These are phyloP conservation scores for Scaptomyza flava DNA, from an alignment of 2,888 invertebrate species.

Conservation along the genomic window DNA sequence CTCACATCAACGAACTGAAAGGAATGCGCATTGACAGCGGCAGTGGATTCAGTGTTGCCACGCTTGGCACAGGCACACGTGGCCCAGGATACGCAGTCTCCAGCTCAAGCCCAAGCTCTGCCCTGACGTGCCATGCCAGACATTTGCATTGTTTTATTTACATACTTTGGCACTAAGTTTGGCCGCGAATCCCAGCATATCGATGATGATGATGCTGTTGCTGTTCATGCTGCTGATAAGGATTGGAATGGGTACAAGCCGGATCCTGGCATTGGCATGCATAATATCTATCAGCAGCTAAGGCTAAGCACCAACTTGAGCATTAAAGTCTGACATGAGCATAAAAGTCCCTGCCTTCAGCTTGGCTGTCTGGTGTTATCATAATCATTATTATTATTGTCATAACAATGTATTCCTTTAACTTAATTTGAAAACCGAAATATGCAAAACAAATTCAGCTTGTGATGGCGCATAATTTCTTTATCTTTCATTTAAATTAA, in stretches of 20 bases:
- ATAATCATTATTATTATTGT: conserved; percentile 52
- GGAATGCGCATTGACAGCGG: conserved; percentile 73
- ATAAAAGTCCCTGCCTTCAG: not conserved
- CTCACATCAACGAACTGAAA: conserved; percentile 79
- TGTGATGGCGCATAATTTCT: conserved; percentile 67
- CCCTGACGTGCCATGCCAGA: conserved; percentile 40
- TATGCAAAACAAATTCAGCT: conserved; percentile 66
- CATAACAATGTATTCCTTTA: conserved; percentile 36
- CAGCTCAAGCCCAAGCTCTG: conserved; percentile 18
- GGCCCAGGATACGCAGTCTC: conserved; percentile 26
- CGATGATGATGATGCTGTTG: conserved; percentile 34
- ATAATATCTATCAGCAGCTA: conserved; percentile 65
- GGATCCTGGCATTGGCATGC: conserved; percentile 36
- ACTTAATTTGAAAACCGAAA: conserved; percentile 56
- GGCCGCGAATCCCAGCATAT: conserved; percentile 39
- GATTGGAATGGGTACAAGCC: conserved; percentile 1
- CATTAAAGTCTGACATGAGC: conserved; percentile 57
- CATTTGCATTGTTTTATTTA: conserved; percentile 78
- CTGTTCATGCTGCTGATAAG: not conserved
- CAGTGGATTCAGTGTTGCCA: conserved; percentile 49
- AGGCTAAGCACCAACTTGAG: conserved; percentile 57
- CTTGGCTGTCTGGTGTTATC: conserved; percentile 27
- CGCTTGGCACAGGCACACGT: conserved; percentile 3
- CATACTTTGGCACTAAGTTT: conserved; percentile 65
- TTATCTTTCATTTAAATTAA: conserved; percentile 74